Conservation (phyloP, 1,140 invertebrate genomes). For the Chironomus tepperi region DNA sequence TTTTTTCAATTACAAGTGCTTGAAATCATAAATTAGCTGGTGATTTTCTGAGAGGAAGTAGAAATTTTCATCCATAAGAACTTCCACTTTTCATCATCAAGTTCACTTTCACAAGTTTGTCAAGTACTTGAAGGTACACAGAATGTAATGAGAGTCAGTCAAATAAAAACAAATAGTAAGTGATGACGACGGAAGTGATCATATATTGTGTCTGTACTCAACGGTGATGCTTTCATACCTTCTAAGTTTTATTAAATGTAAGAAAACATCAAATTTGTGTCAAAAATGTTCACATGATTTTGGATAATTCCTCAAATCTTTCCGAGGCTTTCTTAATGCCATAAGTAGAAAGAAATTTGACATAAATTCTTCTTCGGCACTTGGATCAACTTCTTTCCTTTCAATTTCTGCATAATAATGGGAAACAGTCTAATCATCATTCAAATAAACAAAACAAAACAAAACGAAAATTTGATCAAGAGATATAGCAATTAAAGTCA, state of each 20-base stretch:
- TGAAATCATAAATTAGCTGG: background rate
- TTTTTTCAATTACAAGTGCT: background rate
- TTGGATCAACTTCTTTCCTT: background rate
- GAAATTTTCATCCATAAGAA: background rate
- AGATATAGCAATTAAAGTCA: too few relatives aligned
- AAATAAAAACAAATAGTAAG: background rate
- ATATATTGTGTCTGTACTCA: background rate
- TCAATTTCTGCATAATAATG: background rate
- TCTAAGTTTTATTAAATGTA: slow-evolving; percentile 2
- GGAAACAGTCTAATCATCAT: too few relatives aligned
- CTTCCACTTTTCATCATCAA: background rate
- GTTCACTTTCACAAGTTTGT: background rate
- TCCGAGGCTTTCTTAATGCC: background rate
- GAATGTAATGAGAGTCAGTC: background rate
- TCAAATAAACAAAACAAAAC: too few relatives aligned
- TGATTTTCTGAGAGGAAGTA: too few relatives aligned
- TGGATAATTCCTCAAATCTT: background rate
- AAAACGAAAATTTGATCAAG: too few relatives aligned
- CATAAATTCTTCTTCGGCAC: background rate
- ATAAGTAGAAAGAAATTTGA: background rate
- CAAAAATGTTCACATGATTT: slow-evolving; percentile 14
- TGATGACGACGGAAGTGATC: background rate
- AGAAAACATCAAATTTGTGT: background rate
- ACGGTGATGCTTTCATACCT: background rate
- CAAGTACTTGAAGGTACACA: background rate